Evolutionary conservation across 2,113 vertebrate species (phyloP).

Genomic region (Catharus bicknelli): DNA sequence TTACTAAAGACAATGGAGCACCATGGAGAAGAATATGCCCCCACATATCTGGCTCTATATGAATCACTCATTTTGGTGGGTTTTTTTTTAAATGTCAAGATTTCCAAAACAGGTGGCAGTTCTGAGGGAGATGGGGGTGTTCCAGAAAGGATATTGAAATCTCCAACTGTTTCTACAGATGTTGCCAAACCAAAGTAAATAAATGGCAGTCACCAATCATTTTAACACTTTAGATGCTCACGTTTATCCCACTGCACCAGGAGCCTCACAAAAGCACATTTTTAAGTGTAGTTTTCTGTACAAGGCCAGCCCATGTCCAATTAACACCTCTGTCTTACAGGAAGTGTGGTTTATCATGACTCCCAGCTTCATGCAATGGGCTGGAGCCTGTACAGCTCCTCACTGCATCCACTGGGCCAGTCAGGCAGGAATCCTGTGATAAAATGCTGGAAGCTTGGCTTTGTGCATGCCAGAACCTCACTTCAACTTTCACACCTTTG

Average conservation of each 20-base stretch:
- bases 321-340: conserved; percentile 37
- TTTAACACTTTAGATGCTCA: background rate
- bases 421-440: conserved; percentile 62
- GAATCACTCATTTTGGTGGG: background rate
- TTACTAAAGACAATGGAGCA: background rate
- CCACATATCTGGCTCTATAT: background rate
- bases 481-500: conserved; percentile 52
- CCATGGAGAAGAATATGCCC: background rate
- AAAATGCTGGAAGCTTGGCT: conserved; percentile 71
- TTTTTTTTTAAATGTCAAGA: background rate
- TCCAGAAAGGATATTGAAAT: background rate
- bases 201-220: background rate
- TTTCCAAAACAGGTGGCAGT: conserved; percentile 14
- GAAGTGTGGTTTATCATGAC: background rate
- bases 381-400: conserved; percentile 26
- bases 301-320: background rate
- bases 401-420: conserved; percentile 57
- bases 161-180: background rate
- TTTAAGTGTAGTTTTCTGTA: background rate
- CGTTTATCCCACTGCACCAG: background rate
- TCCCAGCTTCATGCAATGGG: conserved; percentile 33
- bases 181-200: conserved; percentile 1
- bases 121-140: background rate
- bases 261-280: background rate
- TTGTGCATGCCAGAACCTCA: background rate